phyloP scores from a whole-genome alignment of 2,113 vertebrate genomes.

The Ageneiosus marmoratus region DNA sequence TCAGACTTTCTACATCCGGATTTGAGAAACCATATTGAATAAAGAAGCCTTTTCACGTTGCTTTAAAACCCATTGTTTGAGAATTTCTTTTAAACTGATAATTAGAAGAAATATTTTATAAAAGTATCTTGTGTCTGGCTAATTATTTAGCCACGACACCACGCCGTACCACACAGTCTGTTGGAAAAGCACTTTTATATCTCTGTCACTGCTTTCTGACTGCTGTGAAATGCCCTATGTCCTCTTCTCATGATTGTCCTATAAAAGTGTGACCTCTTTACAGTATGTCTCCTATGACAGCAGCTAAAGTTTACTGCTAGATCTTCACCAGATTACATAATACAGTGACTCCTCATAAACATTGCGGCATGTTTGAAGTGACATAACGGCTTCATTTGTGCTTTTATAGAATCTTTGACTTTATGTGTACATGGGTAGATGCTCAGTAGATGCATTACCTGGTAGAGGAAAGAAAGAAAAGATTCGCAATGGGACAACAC shows the following conservation, averaged over 20 bases:
- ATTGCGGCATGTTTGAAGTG: not conserved
- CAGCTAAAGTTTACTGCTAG: slow-evolving; percentile 14
- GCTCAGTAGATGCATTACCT: slow-evolving; percentile 71
- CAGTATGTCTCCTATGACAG: not conserved
- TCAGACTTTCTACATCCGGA: no score
- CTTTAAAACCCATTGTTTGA: no score
- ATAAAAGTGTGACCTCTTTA: not conserved
- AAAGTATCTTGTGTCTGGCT: no score
- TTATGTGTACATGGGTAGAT: not conserved
- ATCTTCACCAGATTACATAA: slow-evolving; percentile 15
- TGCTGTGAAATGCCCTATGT: not conserved
- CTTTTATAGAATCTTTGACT: not conserved
- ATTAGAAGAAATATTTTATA: no score
- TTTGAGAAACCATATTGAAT: no score
- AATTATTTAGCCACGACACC: not conserved
- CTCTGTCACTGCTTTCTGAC: not conserved
- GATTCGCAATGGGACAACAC: slow-evolving; percentile 81
- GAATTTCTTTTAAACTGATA: no score
- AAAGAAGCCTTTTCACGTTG: no score
- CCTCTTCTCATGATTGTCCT: not conserved
- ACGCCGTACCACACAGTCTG: not conserved
- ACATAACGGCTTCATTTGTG: not conserved
- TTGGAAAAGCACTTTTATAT: not conserved
- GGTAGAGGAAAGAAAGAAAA: slow-evolving; percentile 90
- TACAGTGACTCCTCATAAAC: not conserved